These are phyloP conservation scores for Pachydiplax longipennis DNA, from an alignment of 2,888 invertebrate genomes.

Conservation along the genomic window DNA sequence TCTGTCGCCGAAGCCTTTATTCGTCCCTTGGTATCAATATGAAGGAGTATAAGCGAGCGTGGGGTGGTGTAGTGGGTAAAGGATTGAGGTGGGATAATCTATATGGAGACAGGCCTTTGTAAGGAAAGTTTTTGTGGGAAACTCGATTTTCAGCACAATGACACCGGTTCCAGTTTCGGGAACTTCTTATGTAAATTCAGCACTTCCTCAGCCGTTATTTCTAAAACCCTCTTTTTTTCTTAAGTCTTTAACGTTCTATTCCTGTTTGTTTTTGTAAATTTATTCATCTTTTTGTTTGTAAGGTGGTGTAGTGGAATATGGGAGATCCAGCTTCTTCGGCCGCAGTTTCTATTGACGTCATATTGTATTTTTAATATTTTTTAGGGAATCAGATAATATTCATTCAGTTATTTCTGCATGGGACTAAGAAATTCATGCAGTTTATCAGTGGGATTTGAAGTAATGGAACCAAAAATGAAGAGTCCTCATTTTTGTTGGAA, in stretches of 20 bases:
- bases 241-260: neutral
- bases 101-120: no score
- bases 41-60: neutral
- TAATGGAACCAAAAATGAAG: no score
- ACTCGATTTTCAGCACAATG: neutral
- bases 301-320: no score
- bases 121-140: no score
- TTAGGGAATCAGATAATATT: no score
- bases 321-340: no score
- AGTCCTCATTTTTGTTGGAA: no score
- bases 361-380: no score
- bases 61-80: neutral
- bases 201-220: neutral
- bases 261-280: neutral
- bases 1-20: neutral
- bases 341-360: no score
- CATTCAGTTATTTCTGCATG: no score
- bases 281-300: neutral
- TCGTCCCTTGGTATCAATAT: neutral
- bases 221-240: neutral
- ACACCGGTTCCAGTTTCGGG: neutral
- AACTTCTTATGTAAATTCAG: neutral
- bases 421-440: no score
- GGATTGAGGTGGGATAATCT: neutral
- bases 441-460: no score